Evolutionary conservation across 2,888 invertebrate species (phyloP), one percentile per base, ranked within the genome.

Genomic region (Meandrusa payeni): DNA sequence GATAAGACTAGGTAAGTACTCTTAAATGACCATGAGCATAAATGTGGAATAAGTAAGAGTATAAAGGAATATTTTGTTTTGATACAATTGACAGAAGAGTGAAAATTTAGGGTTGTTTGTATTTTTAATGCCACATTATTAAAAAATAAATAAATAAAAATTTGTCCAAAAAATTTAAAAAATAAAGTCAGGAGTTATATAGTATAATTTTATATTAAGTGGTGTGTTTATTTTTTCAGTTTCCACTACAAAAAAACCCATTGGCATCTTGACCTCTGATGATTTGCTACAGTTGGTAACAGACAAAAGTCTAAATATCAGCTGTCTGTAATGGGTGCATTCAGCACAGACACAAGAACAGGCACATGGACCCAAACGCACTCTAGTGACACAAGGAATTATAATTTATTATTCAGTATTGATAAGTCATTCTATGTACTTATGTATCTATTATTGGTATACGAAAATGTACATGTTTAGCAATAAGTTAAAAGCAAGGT

Each of bases 251-350:
- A 62, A 60, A 61, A 89, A 89, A 50, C 90, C 93, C 7, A 76
- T 93, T 47, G 94, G 94, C 20, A 79, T 94, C 41, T 89, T 93
- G 1, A 93, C 91, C 15, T 92, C 93, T 46, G 89, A 92, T 50
- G 93, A 94, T 61, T 77, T 95, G 34, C 80, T 95, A 11, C 78
- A 89, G 50, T 92, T 89, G 60, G 91, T 95, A 53, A 63, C 85
- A 2, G 38, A 38, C 13, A 43, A 38, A 32, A 27, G 24, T 12
- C 19, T 38, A 7, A 43, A 43, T 17, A 13, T 43, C 6, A 22
- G 10, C 29, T 2, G 23, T 5, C 59, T 57, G 20, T 69, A 64
- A 45, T 57, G 54, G 6, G 70, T 68, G 31, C 63, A 68, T n/a
- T 49, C 73, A 63, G 50, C 23, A 32, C n/a, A 32, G 29, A 9